Evolutionary conservation across 2,113 vertebrate species (phyloP).

Genomic region (Eulemur rufifrons): DNA sequence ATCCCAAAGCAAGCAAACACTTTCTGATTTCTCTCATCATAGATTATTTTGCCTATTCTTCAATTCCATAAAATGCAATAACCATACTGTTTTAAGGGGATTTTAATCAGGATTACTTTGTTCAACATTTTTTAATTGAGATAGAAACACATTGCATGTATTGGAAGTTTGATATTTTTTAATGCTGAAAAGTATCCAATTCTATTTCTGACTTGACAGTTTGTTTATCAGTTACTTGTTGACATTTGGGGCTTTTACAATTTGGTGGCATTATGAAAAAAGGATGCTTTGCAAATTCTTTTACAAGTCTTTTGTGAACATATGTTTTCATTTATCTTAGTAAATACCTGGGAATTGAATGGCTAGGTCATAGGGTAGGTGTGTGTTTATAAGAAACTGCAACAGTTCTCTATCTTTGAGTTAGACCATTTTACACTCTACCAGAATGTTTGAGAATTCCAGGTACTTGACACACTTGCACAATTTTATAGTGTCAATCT

Average conservation of each 20-base stretch:
- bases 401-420: neutral
- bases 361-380: neutral
- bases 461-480: neutral
- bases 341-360: neutral
- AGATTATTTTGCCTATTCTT: neutral
- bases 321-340: slow-evolving; percentile 21
- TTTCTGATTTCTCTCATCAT: neutral
- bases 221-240: neutral
- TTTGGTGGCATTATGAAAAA: neutral
- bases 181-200: neutral
- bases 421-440: neutral
- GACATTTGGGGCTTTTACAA: neutral
- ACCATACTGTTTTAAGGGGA: neutral
- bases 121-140: neutral
- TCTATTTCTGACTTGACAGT: neutral
- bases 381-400: neutral
- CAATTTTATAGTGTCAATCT: neutral
- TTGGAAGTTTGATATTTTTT: neutral
- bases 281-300: neutral
- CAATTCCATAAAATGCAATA: neutral
- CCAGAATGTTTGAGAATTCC: neutral
- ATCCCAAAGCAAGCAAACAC: neutral
- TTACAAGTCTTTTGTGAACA: neutral
- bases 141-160: neutral
- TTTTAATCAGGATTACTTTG: neutral